Evolutionary conservation across 2,888 invertebrate genomes (phyloP), one percentile per base, ranked within the genome.

Genomic region (Melipona bicolor): DNA sequence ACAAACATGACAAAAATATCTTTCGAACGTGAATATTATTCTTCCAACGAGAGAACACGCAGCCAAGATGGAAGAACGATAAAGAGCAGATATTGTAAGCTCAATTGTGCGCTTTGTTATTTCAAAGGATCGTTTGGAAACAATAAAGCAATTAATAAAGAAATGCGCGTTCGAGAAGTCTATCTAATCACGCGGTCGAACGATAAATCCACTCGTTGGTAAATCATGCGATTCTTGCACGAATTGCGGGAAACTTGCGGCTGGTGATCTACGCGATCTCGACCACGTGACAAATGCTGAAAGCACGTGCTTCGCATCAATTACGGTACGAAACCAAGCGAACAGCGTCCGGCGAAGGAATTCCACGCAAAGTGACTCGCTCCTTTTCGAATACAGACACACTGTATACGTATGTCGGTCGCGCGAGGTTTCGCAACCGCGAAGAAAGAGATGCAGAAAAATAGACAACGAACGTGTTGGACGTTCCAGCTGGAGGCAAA

Each of bases 241-340:
- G 68, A 84, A 83, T 83, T 75, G 75, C 71, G 68, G 67, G 65
- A 83, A 75, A 72, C 56, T 52, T 67, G 74, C 59, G 64, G 67
- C 62, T 69, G 68, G 49, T 43, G 77, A 81, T 81, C 74, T 11
- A 43, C 67, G 68, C 69, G 32, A 32, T 43, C 21, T 21, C 81
- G 68, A 86, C 85, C 87, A 84, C 89, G 87, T 86, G 90, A 90
- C 82, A 68, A 84, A 77, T 72, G 65, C 77, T 75, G 72, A 43
- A 83, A 90, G 87, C 92, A 91, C 91, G 92, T 92, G 91, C 87
- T 90, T 79, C 76, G 86, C 87, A 89, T 91, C 89, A 91, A 91
- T 88, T 90, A 88, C 88, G 84, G 82, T 87, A 32, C 72, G 85
- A 78, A 86, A 81, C 69, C 84, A 56, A 56, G 82, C 75, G 80